A percentile compares a stretch with the other conserved stretches of the same genome.
These are phyloP conservation scores for Tipula vernalis DNA, from an alignment of 2,888 invertebrate genomes.

Conservation along the genomic window DNA sequence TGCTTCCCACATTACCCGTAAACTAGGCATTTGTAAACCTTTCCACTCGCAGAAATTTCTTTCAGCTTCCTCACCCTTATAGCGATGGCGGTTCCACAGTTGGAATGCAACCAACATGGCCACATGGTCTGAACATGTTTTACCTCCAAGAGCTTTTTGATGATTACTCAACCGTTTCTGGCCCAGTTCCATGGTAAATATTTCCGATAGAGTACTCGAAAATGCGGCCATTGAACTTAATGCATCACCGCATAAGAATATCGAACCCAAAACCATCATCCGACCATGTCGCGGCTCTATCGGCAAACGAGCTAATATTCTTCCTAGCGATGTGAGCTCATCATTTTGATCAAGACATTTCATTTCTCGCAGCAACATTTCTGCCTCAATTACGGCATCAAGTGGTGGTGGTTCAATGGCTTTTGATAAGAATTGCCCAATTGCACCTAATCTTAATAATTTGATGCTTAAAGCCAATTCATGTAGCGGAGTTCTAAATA, in stretches of 20 bases:
- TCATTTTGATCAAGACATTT: conserved; percentile 80
- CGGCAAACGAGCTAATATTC: conserved; percentile 85
- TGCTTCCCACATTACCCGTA: conserved; percentile 86
- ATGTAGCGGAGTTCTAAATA: conserved; percentile 93
- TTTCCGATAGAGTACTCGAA: conserved; percentile 89
- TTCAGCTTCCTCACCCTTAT: conserved; percentile 63
- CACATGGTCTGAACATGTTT: conserved; percentile 84
- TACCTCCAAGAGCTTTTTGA: conserved; percentile 78
- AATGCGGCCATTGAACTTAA: conserved; percentile 90
- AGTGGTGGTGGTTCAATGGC: conserved; percentile 93
- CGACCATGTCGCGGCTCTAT: conserved; percentile 95
- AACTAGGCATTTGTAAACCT: conserved; percentile 75
- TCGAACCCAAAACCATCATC: conserved; percentile 90
- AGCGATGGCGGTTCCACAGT: conserved; percentile 56
- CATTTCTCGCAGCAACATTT: conserved; percentile 71
- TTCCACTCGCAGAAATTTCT: conserved; percentile 82
- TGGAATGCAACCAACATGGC: conserved; percentile 90
- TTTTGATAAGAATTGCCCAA: conserved; percentile 90
- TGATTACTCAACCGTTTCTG: conserved; percentile 65
- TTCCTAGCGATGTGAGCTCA: conserved; percentile 85
- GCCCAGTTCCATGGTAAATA: conserved; percentile 70
- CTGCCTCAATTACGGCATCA: conserved; percentile 96
- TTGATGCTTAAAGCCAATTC: conserved; percentile 88
- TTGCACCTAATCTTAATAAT: conserved; percentile 76
- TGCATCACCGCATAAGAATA: conserved; percentile 83